Conservation (phyloP, 2,797 vertebrate species). For the Cyclopterus lumpus region DNA sequence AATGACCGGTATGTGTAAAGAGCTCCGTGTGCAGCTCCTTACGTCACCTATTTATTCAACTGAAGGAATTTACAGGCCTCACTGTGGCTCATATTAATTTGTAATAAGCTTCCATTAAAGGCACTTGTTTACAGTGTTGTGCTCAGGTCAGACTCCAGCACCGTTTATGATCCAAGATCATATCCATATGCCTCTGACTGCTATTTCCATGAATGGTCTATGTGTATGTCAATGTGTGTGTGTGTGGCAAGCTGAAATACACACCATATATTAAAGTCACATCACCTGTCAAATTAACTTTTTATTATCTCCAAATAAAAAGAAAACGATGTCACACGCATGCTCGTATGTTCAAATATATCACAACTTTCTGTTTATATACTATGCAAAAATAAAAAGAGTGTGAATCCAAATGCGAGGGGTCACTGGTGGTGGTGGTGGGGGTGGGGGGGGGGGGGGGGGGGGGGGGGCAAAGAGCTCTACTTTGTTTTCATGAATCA, state of each 20-base stretch:
- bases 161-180: slow-evolving; percentile 27
- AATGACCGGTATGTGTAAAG: slow-evolving; percentile 27
- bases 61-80: slow-evolving; percentile 32
- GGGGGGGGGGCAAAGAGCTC: neutral
- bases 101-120: slow-evolving; percentile 45
- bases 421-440: too few relatives aligned
- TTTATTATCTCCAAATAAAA: slow-evolving; percentile 35
- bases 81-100: slow-evolving; percentile 21
- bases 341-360: neutral
- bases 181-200: slow-evolving; percentile 5
- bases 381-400: neutral
- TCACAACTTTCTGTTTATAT: slow-evolving; percentile 2
- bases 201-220: slow-evolving; percentile 42
- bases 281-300: slow-evolving; percentile 23
- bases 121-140: slow-evolving; percentile 40
- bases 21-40: slow-evolving; percentile 1
- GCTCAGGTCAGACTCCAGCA: slow-evolving; percentile 20
- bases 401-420: neutral
- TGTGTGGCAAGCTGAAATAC: neutral
- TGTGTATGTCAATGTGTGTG: slow-evolving; percentile 15
- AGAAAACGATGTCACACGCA: slow-evolving; percentile 12
- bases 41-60: slow-evolving; percentile 52
- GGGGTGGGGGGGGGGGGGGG: too few relatives aligned
- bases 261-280: neutral
- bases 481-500: slow-evolving; percentile 10